Percentiles rank a stretch among this genome's conserved stretches.
phyloP scores from a whole-genome alignment of 2,888 invertebrate species.

The Parapristionchus giblindavisi region DNA sequence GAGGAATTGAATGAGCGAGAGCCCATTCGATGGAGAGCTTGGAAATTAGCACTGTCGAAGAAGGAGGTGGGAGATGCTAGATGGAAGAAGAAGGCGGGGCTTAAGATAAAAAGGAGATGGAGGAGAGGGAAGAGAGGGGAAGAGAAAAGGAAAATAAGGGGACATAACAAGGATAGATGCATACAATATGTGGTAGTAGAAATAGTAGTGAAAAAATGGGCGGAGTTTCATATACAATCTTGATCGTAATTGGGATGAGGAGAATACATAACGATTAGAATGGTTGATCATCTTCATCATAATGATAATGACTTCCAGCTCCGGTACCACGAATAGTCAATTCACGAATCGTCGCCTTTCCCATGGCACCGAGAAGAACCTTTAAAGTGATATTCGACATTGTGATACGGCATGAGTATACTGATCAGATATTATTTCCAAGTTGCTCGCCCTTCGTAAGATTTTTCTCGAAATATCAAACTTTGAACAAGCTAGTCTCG shows the following conservation, averaged over 20 bases:
- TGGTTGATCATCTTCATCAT: conserved; percentile 21
- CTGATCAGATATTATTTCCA: conserved; percentile 35
- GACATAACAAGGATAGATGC: conserved; percentile 7
- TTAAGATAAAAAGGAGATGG: not conserved
- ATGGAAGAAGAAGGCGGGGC: not conserved
- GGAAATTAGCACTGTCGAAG: too few relatives aligned
- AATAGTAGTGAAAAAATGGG: not conserved
- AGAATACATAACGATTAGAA: not conserved
- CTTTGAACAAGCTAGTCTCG: not conserved
- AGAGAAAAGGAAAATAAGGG: not conserved
- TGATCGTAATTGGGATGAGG: conserved; percentile 1
- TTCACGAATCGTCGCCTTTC: conserved; percentile 61
- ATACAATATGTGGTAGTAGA: too few relatives aligned
- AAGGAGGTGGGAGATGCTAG: not conserved
- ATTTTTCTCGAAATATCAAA: not conserved
- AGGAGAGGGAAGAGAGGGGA: not conserved
- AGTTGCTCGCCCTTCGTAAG: conserved; percentile 23
- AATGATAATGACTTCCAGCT: not conserved
- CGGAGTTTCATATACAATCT: not conserved
- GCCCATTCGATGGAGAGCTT: too few relatives aligned
- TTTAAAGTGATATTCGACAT: too few relatives aligned
- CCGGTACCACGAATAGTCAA: conserved; percentile 44
- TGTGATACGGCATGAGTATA: not conserved
- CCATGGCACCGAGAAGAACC: conserved; percentile 66
- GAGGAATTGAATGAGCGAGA: too few relatives aligned